Base-by-base conservation (phyloP, 2,888 invertebrate genomes). In the Eupeodes luniger region DNA sequence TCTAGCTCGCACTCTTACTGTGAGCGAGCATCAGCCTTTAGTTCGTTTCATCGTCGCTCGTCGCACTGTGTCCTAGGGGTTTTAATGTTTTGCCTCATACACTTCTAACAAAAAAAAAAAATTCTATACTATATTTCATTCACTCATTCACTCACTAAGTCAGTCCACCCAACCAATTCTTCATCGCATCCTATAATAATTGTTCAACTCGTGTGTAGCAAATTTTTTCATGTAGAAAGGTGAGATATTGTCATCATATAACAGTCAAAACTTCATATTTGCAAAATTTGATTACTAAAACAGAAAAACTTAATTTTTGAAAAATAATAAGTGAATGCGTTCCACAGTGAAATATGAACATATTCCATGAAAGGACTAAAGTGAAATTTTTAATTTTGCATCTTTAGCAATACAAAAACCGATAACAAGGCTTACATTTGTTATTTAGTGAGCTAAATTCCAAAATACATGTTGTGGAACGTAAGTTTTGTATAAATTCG, bases 111-210 rank as follows among this genome's bases (percentile, higher is more conserved):
- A 14, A 12, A 27, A 81, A 27, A 81, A 75, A 51, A 44, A 62
- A 66, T 53, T 27, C 27, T 27, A 27, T 27, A 27, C 49, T 10
- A 19, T 27, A 64, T 27, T 64, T n/a, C 14, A 64, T 7, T 27
- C 40, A 44, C 44, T 61, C 16, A 14, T 40, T 40, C 44, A 57
- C 69, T 47, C 14, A 47, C n/a, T 47, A 19, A 19, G 14, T 16
- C 53, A 19, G 14, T 16, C 51, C n/a, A 19, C 47, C 47, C 27
- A 1, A 27, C 70, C 78, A 85, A 74, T 74, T 67, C 69, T 82
- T 74, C 85, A 82, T 74, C 85, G 40, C 40, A 53, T 51, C 74
- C 69, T 78, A 78, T 86, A 82, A 86, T 86, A 82, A 86, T 86
- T 82, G 82, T 82, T 85, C 51, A 61, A 66, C 78, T 55, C 74